Evolutionary conservation across 2,888 invertebrate genomes (phyloP), one percentile per base, ranked within the genome.

Genomic region (Apomyelois bistriatella): DNA sequence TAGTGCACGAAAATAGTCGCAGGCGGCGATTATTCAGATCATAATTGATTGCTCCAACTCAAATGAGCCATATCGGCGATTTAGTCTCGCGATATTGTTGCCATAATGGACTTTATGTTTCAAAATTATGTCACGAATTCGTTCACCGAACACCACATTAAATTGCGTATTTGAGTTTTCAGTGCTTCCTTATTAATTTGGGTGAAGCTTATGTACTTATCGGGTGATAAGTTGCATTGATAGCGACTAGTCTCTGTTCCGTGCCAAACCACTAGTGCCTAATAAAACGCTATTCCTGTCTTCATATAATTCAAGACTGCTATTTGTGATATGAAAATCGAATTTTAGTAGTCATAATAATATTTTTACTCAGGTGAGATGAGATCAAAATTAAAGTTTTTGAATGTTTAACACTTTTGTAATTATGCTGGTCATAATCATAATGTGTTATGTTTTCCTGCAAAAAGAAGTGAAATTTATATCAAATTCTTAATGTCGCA

Each of bases 351-450:
- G 55, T 59, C 43, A 61, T 49, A 55, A 55, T 59, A 41, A 61
- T 49, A 43, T 56, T 41, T 32, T 49, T 43, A 40, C 51, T 55
- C 50, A 9, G 12, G 4, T 30, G 10, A 36, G 17, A 36, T 28
- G 15, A 4, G 8, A 38, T 57, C 22, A 32, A 43, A 42, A 22
- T 43, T 36, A 6, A 35, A 36, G 52, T 57, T 15, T 36, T 54
- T 41, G 46, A 12, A 48, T n/a, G 9, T 48, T 42, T 10, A 56
- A 68, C 72, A 84, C 81, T 63, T 66, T 76, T 72, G 65, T 59
- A 52, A 66, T 80, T 83, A 85, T 85, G 85, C 85, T 64, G 80
- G 83, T 53, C 82, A 82, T 85, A 84, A 77, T 75, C 60, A 61
- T 60, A 72, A 55, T 56, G 76, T 75, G 73, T 58, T 52, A 60